Percentiles rank a stretch among this genome's conserved stretches.
phyloP scores from a whole-genome alignment of 2,113 vertebrate species.

The Sylvietta virens region DNA sequence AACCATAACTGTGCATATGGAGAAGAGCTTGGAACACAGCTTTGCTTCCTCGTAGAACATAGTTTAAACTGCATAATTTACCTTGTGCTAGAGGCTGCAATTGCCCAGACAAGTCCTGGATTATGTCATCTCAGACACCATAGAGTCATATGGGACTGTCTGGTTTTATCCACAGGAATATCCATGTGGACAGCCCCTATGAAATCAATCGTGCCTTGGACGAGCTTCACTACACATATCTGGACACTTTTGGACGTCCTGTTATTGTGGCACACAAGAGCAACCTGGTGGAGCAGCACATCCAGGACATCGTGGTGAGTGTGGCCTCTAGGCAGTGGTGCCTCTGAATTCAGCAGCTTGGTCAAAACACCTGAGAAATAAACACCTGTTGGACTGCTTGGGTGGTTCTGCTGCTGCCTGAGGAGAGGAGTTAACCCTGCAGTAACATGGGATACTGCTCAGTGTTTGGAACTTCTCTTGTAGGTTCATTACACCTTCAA shows the following conservation, averaged over 20 bases:
- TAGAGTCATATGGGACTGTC: background rate
- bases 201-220: slow-evolving; percentile 83
- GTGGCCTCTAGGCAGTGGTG: background rate
- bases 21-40: background rate
- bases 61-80: background rate
- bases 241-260: slow-evolving; percentile 95
- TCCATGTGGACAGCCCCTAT: slow-evolving; percentile 93
- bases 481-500: slow-evolving; percentile 97
- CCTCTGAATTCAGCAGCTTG: background rate
- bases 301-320: slow-evolving; percentile 94
- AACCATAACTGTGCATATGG: background rate
- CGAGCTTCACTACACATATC: slow-evolving; percentile 93
- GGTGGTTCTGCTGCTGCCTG: background rate
- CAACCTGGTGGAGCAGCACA: slow-evolving; percentile 97
- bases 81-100: background rate
- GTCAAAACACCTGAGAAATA: background rate
- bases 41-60: background rate
- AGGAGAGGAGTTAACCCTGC: background rate
- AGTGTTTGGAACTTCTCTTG: background rate
- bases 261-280: slow-evolving; percentile 92
- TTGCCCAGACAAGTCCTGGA: background rate
- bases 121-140: background rate
- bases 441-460: background rate
- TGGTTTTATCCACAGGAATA: slow-evolving; percentile 75
- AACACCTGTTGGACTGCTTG: background rate